Evolutionary conservation across 2,888 invertebrate genomes (phyloP).

Genomic region (Heliconius erato): DNA sequence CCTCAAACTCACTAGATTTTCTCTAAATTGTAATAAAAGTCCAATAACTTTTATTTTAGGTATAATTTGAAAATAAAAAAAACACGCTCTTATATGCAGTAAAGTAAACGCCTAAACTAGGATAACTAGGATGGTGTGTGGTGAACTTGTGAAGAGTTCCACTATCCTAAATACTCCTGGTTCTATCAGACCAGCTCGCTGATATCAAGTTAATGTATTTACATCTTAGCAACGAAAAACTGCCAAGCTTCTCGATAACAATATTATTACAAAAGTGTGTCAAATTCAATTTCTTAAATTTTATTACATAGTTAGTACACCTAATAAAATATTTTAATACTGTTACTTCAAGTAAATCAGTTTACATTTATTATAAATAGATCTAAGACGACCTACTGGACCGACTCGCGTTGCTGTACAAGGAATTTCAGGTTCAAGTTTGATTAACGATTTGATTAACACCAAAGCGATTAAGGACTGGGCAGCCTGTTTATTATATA

Average conservation of each 20-base stretch:
- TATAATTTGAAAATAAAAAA: no score
- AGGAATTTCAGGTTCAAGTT: conserved; percentile 1
- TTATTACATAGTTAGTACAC: no score
- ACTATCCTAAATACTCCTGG: no score
- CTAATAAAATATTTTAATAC: background rate
- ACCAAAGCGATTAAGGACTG: background rate
- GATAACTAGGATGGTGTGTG: no score
- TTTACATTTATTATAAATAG: conserved; percentile 10
- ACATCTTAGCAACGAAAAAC: background rate
- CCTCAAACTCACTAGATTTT: no score
- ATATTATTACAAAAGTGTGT: background rate
- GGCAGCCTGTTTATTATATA: background rate
- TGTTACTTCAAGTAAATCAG: background rate
- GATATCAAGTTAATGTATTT: background rate
- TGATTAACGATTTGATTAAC: background rate
- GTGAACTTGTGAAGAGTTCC: background rate
- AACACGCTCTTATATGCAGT: no score
- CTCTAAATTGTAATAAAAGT: no score
- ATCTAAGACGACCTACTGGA: conserved; percentile 3
- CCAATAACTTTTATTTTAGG: no score
- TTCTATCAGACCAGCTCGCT: background rate
- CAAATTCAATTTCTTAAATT: no score
- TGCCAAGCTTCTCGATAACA: no score
- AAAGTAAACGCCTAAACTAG: no score
- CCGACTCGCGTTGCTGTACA: background rate